A percentile compares a stretch with the other conserved stretches of the same genome.
Conservation (phyloP, 2,113 vertebrate genomes). For the Lucifuga dentata region DNA sequence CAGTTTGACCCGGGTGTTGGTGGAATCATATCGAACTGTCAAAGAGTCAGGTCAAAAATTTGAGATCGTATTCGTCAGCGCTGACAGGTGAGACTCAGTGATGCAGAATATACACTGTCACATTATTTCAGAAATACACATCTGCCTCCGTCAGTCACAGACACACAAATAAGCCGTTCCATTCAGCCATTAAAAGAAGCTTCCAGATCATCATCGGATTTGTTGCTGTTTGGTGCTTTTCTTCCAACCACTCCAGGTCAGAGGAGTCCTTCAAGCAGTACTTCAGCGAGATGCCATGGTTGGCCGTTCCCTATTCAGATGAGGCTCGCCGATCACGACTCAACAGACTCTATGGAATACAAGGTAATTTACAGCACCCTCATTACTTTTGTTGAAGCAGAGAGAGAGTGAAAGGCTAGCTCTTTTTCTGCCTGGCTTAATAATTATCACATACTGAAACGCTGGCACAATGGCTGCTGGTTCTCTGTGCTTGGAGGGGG, state of each 20-base stretch:
- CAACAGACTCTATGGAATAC: constrained; percentile 96
- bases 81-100: constrained; percentile 88
- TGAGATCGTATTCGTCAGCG: constrained; percentile 97
- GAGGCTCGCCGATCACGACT: constrained; percentile 93
- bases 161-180: neutral
- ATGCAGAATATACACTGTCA: neutral
- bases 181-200: neutral
- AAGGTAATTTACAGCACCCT: constrained; percentile 84
- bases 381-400: neutral
- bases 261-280: constrained; percentile 99
- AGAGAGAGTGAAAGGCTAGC: neutral
- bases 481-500: constrained; percentile 13
- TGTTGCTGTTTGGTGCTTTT: neutral
- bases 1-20: constrained; percentile 93
- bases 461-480: constrained; percentile 31
- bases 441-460: constrained; percentile 26
- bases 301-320: constrained; percentile 92
- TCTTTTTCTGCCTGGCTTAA: constrained; percentile 15
- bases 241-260: constrained; percentile 82
- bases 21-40: constrained; percentile 93
- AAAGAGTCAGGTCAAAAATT: constrained; percentile 96
- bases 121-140: neutral
- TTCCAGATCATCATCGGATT: neutral
- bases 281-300: constrained; percentile 99
- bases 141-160: neutral